Base-by-base conservation (phyloP, 2,113 vertebrate genomes). In the Syrrhaptes paradoxus region DNA sequence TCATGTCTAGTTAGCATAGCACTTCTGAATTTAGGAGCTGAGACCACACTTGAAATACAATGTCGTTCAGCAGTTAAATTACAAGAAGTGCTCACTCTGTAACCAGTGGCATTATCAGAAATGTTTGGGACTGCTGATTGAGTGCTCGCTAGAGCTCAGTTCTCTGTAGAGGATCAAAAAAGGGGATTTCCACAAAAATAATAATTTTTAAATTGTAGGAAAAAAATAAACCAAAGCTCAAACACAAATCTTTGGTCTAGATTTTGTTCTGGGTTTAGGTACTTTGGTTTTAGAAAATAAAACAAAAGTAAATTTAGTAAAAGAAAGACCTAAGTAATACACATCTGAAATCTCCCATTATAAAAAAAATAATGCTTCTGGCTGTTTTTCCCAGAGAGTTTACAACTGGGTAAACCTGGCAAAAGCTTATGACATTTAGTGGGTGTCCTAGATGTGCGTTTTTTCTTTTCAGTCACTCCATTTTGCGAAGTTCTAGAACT, bases 21-120 rank as follows among this genome's bases (percentile, higher is more conserved):
- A 57, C 78, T 80, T 93, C 83, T 90, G 68, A 76, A 84, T 87
- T 87, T 90, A 76, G 78, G 91, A 90, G 74, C 74, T 85, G 79
- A 91, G 58, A 55, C 78, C 73, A 51, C 62, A 71, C 78, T 87
- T 90, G 83, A 80, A 80, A 81, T n/a, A 72, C 68, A 76, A 62
- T 62, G 78, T 71, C 21, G 0, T 85, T 89, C 71, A 85, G 55
- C 71, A 82, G 75, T 58, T 85, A 65, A 85, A 82, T 49, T 55
- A 93, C 80, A 49, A 63, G 55, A 93, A 78, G 71, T 2, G 8
- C 43, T 93, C 2, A 0, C 61, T 54, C 76, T 55, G 66, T 78
- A 91, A 89, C 63, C 61, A 88, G 79, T 65, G 45, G 54, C 65
- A 58, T 85, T 88, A 85, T 45, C 65, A 78, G 66, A 78, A 85